These are phyloP conservation scores for Hemichromis elongatus DNA, from an alignment of 2,113 vertebrate genomes.

Conservation along the genomic window DNA sequence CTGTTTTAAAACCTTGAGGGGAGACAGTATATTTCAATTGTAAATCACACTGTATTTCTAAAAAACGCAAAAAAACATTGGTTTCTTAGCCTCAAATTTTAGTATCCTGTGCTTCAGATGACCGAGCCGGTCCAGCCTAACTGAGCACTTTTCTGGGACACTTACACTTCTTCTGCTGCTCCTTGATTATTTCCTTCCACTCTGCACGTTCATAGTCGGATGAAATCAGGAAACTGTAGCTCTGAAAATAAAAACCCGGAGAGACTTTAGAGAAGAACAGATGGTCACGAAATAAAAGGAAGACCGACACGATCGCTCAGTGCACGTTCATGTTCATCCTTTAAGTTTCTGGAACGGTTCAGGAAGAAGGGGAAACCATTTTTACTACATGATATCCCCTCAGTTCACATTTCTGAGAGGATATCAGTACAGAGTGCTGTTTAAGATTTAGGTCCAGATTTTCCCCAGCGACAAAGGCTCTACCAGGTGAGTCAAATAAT, in stretches of 20 bases:
- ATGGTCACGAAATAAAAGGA: background rate
- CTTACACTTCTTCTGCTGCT: constrained; percentile 98
- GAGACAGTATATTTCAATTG: background rate
- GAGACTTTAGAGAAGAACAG: background rate
- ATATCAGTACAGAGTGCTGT: background rate
- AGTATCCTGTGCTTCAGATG: background rate
- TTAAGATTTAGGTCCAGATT: background rate
- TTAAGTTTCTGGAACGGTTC: background rate
- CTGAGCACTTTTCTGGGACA: background rate
- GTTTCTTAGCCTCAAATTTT: background rate
- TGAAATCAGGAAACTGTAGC: constrained; percentile 91
- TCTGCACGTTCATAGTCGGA: constrained; percentile 96
- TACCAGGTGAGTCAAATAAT: background rate
- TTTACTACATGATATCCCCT: background rate
- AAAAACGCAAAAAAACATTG: background rate
- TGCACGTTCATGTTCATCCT: background rate
- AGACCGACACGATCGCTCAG: background rate
- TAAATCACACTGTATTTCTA: background rate
- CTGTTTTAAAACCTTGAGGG: constrained; percentile 85
- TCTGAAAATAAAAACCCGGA: constrained; percentile 63
- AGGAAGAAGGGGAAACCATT: background rate
- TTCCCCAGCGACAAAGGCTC: background rate
- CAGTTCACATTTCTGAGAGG: background rate
- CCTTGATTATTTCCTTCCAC: constrained; percentile 90
- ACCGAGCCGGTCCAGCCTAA: background rate